Evolutionary conservation across 1,140 invertebrate genomes (phyloP).

Genomic region (Leptopilina clavipes): DNA sequence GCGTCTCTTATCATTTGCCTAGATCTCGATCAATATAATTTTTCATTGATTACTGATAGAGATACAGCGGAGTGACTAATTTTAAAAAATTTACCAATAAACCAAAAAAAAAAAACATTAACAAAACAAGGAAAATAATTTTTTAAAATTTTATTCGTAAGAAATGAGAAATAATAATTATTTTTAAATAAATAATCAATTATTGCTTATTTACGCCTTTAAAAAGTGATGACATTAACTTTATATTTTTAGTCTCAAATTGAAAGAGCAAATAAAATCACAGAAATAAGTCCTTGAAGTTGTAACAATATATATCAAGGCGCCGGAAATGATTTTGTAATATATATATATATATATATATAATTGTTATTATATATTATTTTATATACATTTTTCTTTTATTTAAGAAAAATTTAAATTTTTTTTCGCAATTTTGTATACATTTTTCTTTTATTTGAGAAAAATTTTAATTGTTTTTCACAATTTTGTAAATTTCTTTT

Average conservation of each 20-base stretch:
- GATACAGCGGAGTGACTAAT: not conserved
- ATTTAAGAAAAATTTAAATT: not conserved
- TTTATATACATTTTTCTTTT: no score
- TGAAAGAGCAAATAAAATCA: not conserved
- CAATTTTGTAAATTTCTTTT: no score
- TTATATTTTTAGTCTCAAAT: not conserved
- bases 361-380: no score
- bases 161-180: no score
- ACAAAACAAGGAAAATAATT: no score
- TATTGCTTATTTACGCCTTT: no score
- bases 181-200: no score
- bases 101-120: not conserved
- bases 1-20: not conserved
- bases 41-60: not conserved
- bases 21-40: not conserved
- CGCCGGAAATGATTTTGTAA: not conserved
- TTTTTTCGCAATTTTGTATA: not conserved
- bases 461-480: not conserved
- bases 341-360: no score
- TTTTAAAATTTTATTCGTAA: no score
- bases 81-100: no score
- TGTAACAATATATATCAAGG: conserved; percentile 1
- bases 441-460: not conserved
- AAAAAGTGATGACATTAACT: not conserved
- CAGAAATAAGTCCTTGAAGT: conserved; percentile 5